Percentiles rank a stretch among this genome's conserved stretches.
Conservation (phyloP, 2,797 vertebrate species). For the Sternotherus odoratus region DNA sequence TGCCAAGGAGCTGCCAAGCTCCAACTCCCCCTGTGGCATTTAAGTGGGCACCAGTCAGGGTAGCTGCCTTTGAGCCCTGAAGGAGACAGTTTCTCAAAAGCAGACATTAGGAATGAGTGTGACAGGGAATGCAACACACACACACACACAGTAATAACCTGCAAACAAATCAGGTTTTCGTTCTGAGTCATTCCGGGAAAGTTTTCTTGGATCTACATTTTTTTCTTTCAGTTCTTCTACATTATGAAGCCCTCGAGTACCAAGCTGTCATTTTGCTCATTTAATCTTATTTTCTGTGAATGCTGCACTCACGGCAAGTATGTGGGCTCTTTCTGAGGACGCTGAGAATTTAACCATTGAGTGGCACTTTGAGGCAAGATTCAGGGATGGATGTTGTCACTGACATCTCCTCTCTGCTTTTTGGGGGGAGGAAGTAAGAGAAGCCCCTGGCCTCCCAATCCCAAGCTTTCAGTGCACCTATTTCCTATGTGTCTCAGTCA, state of each 20-base stretch:
- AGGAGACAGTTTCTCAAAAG: neutral
- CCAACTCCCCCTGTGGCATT: neutral
- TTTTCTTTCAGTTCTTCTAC: neutral
- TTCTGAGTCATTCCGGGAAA: conserved; percentile 8
- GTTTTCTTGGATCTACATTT: conserved; percentile 1
- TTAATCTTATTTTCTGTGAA: conserved; percentile 35
- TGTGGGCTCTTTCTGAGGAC: neutral
- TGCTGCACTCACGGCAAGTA: neutral
- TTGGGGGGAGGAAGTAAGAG: neutral
- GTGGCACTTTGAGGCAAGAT: neutral
- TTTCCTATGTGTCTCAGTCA: neutral
- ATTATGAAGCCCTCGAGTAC: conserved; percentile 52
- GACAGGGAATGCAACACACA: neutral
- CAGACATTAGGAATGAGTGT: neutral
- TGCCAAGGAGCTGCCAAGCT: neutral
- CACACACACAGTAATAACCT: neutral
- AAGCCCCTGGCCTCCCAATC: neutral
- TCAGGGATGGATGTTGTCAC: neutral
- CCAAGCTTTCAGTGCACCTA: neutral
- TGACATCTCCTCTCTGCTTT: neutral
- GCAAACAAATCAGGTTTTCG: neutral
- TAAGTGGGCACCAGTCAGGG: neutral
- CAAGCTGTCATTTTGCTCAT: conserved; percentile 61
- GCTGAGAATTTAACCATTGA: conserved; percentile 29
- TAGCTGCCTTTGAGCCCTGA: rapidly evolving